Evolutionary conservation across 2,797 vertebrate genomes (phyloP).

Genomic region (Scyliorhinus canicula): DNA sequence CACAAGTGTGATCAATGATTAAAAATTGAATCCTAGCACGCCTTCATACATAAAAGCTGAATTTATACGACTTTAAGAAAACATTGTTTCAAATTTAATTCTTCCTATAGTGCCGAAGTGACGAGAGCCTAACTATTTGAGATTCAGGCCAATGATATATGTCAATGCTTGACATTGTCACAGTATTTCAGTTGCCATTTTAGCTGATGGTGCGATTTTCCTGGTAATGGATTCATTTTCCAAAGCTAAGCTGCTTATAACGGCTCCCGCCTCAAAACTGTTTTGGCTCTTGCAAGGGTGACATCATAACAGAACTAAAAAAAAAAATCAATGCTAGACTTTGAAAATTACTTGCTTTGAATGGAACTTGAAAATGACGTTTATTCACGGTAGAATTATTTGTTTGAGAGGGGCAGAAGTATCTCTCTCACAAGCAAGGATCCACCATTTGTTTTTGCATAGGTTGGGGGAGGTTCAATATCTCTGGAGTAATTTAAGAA

Average conservation of each 20-base stretch:
- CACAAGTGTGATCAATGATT: background rate
- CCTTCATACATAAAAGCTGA: background rate
- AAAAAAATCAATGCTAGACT: background rate
- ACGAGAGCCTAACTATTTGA: background rate
- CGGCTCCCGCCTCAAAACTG: background rate
- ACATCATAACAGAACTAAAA: background rate
- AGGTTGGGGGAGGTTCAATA: background rate
- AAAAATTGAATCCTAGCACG: background rate
- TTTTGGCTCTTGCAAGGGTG: background rate
- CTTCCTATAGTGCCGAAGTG: no score
- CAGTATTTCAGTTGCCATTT: background rate
- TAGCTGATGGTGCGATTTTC: background rate
- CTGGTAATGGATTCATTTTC: background rate
- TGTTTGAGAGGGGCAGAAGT: background rate
- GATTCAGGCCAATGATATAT: background rate
- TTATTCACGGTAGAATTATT: background rate
- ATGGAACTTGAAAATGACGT: background rate
- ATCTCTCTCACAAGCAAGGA: background rate
- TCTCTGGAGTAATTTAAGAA: background rate
- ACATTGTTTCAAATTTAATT: background rate
- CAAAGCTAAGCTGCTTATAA: background rate
- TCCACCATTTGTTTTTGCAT: background rate
- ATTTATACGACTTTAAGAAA: background rate
- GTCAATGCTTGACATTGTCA: background rate
- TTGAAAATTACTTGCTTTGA: background rate